Evolutionary conservation across 1,140 invertebrate genomes (phyloP).

Genomic region (Colletes latitarsis): DNA sequence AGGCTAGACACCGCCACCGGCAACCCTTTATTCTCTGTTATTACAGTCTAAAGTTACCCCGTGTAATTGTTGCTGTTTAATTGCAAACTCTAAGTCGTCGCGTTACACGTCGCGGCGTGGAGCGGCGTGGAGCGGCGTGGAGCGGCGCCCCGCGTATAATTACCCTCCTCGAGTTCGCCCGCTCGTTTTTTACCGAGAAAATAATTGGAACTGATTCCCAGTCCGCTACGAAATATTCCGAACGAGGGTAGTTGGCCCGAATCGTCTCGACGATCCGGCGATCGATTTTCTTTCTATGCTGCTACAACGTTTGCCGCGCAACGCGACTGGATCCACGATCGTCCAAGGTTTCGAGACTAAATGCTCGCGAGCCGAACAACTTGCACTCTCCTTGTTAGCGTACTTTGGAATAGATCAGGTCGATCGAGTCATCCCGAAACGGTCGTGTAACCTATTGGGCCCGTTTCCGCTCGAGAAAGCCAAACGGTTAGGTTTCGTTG

Average conservation of each 20-base stretch:
- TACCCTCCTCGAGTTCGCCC: constrained; percentile 64
- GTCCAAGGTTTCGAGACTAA: no score
- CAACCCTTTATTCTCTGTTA: constrained; percentile 82
- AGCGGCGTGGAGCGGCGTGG: constrained; percentile 49
- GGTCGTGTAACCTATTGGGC: constrained; percentile 4
- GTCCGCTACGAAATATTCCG: constrained; percentile 12
- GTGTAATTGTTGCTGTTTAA: constrained; percentile 83
- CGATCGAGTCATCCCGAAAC: not conserved
- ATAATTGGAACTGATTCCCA: constrained; percentile 57
- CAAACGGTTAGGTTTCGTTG: constrained; percentile 28
- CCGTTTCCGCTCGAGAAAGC: not conserved
- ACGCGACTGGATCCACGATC: no score
- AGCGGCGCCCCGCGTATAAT: constrained; percentile 63
- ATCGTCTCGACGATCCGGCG: constrained; percentile 5
- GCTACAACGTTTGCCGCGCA: no score
- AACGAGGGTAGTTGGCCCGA: constrained; percentile 2
- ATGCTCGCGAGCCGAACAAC: no score
- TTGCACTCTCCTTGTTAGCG: no score
- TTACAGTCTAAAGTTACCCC: constrained; percentile 82
- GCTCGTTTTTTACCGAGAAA: constrained; percentile 62
- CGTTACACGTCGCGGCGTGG: constrained; percentile 70
- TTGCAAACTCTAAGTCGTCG: constrained; percentile 80
- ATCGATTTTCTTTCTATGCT: not conserved
- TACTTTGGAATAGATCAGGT: no score
- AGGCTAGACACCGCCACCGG: constrained; percentile 72